Evolutionary conservation across 2,888 invertebrate genomes (phyloP).

Genomic region (Gasteruption jaculator): DNA sequence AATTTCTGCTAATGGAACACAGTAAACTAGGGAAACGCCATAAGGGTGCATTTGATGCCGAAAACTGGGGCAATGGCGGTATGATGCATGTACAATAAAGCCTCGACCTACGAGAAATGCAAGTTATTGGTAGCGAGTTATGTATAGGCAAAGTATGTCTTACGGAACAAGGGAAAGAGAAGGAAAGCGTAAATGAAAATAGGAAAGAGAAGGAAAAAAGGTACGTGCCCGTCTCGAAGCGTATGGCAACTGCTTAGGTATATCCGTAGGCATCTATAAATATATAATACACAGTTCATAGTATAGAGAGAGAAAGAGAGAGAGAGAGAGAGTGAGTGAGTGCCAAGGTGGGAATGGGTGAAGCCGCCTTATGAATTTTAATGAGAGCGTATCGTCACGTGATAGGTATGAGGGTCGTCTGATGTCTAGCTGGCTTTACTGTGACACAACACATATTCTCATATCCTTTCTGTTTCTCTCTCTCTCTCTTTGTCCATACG

Average conservation of each 20-base stretch:
- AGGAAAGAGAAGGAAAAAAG: too few species aligned
- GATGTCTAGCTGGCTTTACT: constrained; percentile 16
- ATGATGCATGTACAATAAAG: too few species aligned
- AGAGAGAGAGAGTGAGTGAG: constrained; percentile 18
- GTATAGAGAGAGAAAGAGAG: too few species aligned
- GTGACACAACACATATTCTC: background rate
- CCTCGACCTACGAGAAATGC: too few species aligned
- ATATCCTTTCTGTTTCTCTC: background rate
- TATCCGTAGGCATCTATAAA: constrained; percentile 30
- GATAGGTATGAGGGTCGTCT: constrained; percentile 30
- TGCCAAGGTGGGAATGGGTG: constrained; percentile 33
- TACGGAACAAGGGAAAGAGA: too few species aligned
- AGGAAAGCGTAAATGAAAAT: too few species aligned
- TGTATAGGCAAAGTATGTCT: background rate
- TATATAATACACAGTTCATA: constrained; percentile 31
- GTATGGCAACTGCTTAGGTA: constrained; percentile 13
- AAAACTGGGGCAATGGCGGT: too few species aligned
- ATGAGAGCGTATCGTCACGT: constrained; percentile 34
- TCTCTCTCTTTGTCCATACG: background rate
- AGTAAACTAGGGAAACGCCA: too few species aligned
- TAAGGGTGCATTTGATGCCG: too few species aligned
- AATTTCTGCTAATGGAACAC: too few species aligned
- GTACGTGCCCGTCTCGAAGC: background rate
- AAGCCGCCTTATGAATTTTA: constrained; percentile 41
- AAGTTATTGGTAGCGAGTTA: background rate